Base-by-base conservation (phyloP, 1,140 invertebrate genomes). In the Ceratoteleas bidentatus region DNA sequence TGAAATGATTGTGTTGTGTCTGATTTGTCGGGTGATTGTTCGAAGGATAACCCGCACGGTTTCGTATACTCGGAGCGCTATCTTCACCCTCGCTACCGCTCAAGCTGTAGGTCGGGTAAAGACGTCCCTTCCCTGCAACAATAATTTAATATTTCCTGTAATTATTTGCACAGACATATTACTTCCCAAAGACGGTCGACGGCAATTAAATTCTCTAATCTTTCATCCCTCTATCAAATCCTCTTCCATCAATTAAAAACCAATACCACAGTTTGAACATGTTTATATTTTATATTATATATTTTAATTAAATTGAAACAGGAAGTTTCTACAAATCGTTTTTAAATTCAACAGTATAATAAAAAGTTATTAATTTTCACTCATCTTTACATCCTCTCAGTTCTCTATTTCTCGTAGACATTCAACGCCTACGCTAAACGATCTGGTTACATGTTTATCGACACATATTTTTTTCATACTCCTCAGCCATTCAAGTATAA, bases 71-170 rank as follows among this genome's bases (percentile, higher is more conserved):
- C 24, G 89, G 87, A 74, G 88, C 90, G 80, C 89, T 90, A 81
- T 94, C 94, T 91, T 95, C 93, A 81, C 93, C 93, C 89, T 93
- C 93, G 85, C 93, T 93, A 88, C 93, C 93, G 89, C 93, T 94
- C 69, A 93, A 89, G 88, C 92, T 93, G 90, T 93, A 94, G 85
- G 93, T 94, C 86, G 94, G 94, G 91, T 95, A 94, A 86, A 95
- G 93, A 85, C 94, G 94, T 92, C 94, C 94, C 92, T 94, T 94
- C 92, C 93, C 94, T 94, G 79, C 54, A 76, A 74, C 54, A 75
- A 60, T 58, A 64, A 70, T 65, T 81, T 70, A 73, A 80, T 64
- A 74, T 54, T 74, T 80, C 77, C 70, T 74, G 69, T 53, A 73
- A 80, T 80, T 62, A 73, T 57, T 14, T 24, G 24, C 24, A 24